These are phyloP conservation scores for Agrilus planipennis DNA, from an alignment of 1,140 invertebrate genomes.

Conservation along the genomic window DNA sequence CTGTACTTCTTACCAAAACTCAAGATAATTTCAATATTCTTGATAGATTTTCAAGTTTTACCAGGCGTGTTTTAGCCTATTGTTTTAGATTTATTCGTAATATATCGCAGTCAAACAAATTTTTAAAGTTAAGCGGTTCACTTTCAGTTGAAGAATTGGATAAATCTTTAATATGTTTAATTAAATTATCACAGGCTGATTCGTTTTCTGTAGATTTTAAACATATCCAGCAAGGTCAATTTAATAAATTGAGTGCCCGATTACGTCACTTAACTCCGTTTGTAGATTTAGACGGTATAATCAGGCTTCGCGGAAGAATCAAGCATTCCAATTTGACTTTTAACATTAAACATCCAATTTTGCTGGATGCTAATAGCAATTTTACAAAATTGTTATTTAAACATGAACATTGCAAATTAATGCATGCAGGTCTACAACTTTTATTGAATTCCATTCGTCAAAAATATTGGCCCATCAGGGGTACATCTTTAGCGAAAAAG, in stretches of 20 bases:
- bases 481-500: slow-evolving; percentile 7
- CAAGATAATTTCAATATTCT: too few species aligned
- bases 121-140: background rate
- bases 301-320: slow-evolving; percentile 22
- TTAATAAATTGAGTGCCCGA: too few species aligned
- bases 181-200: too few species aligned
- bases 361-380: slow-evolving; percentile 13
- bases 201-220: too few species aligned
- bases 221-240: too few species aligned
- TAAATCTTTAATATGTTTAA: too few species aligned
- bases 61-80: background rate
- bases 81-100: background rate
- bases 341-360: slow-evolving; percentile 15
- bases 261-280: slow-evolving; percentile 16
- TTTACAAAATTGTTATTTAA: slow-evolving; percentile 14
- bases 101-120: background rate
- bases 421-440: slow-evolving; percentile 8
- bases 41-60: slow-evolving; percentile 3
- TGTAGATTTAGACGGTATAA: slow-evolving; percentile 15
- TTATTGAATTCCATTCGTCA: slow-evolving; percentile 9
- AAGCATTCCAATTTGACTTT: slow-evolving; percentile 15
- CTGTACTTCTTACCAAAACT: too few species aligned
- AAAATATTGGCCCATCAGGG: slow-evolving; percentile 12
- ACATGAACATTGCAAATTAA: slow-evolving; percentile 12
- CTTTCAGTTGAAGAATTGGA: too few species aligned